Base-by-base conservation (phyloP, 2,888 invertebrate genomes). In the Thumatha senex region DNA sequence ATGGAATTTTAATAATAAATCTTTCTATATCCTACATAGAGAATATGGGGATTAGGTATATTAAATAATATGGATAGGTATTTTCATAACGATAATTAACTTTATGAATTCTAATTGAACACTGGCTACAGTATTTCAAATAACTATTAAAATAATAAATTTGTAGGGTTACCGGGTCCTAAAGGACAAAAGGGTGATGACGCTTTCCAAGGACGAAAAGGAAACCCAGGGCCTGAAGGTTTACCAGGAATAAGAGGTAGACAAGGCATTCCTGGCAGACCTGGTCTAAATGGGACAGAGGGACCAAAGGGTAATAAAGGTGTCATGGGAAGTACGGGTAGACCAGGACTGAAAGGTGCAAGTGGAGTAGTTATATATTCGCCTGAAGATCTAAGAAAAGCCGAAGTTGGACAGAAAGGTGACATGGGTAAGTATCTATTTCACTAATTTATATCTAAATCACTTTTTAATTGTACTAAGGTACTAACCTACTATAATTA, bases 401-500 rank as follows among this genome's bases (percentile, higher is more conserved):
- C 87, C 18, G 83, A 84, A 24, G 82, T 84, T 33, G 96, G 96
- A 48, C 89, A 85, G 41, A 86, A 86, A 7, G 96, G 96, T 41
- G 78, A 93, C 0, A 83, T 86, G 35, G 95, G 95, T 76, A 74
- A 80, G 52, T 41, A 46, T 47, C 7, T 15, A 14, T 0, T 42
- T 12, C 11, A 29, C 13, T 29, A 11, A 40, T 3, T 3, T 39
- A 24, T 10, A 0, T 35, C 8, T 7, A 14, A 13, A 14, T 10
- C 18, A 24, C 18, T 24, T 24, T 24, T 24, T 4, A 24, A 24
- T 24, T 24, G 2, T 24, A n/a, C n/a, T n/a, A n/a, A n/a, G n/a
- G n/a, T n/a, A n/a, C n/a, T n/a, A n/a, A n/a, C n/a, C n/a, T n/a
- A n/a, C n/a, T n/a, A n/a, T n/a, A n/a, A n/a, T n/a, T n/a, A n/a